phyloP scores from a whole-genome alignment of 1,140 invertebrate species.

The Cydia fagiglandana region DNA sequence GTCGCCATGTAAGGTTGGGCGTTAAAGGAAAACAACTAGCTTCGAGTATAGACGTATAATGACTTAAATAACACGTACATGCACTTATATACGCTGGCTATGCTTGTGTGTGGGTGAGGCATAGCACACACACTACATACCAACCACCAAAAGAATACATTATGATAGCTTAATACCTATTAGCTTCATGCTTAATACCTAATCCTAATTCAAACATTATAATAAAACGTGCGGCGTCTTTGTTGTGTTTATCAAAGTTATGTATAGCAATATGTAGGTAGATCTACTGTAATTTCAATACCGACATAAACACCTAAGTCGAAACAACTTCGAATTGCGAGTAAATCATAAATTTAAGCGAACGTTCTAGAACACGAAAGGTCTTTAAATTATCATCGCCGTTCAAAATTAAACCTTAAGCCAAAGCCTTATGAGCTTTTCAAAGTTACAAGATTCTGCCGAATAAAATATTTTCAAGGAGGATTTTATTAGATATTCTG shows the following conservation, averaged over 20 bases:
- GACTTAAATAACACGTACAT: too few relatives aligned
- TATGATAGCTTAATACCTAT: conserved; percentile 1
- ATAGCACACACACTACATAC: too few relatives aligned
- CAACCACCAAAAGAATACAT: too few relatives aligned
- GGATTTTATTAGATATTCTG: conserved; percentile 2
- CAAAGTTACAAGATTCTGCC: not conserved
- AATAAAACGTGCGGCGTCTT: not conserved
- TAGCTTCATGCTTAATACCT: not conserved
- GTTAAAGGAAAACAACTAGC: too few relatives aligned
- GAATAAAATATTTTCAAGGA: not conserved
- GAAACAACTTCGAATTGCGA: not conserved
- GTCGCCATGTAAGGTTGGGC: too few relatives aligned
- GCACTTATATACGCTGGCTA: too few relatives aligned
- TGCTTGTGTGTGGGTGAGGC: too few relatives aligned
- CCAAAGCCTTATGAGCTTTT: not conserved
- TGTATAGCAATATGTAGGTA: not conserved
- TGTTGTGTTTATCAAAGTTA: not conserved
- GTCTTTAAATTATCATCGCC: not conserved
- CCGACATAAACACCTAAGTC: not conserved
- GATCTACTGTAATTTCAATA: not conserved
- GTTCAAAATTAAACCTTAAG: not conserved
- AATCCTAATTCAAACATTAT: conserved; percentile 2
- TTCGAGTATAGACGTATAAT: too few relatives aligned
- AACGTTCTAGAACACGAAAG: not conserved
- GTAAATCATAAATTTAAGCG: conserved; percentile 2